Conservation (phyloP, 1,140 invertebrate genomes). For the Brachionus plicatilis region DNA sequence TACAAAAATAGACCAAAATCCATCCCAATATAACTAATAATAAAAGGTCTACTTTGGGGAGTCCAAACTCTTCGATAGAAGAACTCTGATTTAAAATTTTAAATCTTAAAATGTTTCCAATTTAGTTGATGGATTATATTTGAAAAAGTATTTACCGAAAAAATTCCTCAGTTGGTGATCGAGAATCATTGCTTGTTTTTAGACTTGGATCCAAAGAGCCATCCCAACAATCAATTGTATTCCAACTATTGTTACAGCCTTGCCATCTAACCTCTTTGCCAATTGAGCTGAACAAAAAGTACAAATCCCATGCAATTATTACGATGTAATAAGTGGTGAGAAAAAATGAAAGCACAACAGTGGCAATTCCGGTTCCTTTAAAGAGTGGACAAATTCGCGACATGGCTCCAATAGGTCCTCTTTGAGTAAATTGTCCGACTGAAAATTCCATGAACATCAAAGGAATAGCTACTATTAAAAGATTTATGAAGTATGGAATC, state of each 20-base stretch:
- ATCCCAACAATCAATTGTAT: conserved; percentile 58
- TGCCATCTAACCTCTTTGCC: conserved; percentile 76
- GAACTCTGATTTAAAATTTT: conserved; percentile 22
- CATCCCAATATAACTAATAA: conserved; percentile 69
- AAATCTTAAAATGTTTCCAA: background rate
- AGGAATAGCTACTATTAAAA: conserved; percentile 83
- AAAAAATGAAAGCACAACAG: conserved; percentile 84
- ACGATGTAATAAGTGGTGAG: conserved; percentile 72
- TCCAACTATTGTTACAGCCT: conserved; percentile 75
- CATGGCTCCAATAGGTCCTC: conserved; percentile 31
- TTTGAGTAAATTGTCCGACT: conserved; percentile 64
- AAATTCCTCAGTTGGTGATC: conserved; percentile 12
- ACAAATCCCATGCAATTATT: conserved; percentile 77
- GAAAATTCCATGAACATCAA: conserved; percentile 86
- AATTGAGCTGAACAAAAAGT: conserved; percentile 81
- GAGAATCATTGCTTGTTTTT: background rate
- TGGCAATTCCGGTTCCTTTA: conserved; percentile 51
- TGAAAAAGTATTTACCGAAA: background rate
- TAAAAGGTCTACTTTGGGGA: conserved; percentile 67
- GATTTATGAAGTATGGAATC: conserved; percentile 90
- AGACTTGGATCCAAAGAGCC: background rate
- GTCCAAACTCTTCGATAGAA: conserved; percentile 65
- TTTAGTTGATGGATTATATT: background rate
- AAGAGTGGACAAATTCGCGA: conserved; percentile 36
- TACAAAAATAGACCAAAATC: conserved; percentile 71